Base-by-base conservation (phyloP, 1,140 invertebrate genomes). In the Teleogryllus occipitalis region DNA sequence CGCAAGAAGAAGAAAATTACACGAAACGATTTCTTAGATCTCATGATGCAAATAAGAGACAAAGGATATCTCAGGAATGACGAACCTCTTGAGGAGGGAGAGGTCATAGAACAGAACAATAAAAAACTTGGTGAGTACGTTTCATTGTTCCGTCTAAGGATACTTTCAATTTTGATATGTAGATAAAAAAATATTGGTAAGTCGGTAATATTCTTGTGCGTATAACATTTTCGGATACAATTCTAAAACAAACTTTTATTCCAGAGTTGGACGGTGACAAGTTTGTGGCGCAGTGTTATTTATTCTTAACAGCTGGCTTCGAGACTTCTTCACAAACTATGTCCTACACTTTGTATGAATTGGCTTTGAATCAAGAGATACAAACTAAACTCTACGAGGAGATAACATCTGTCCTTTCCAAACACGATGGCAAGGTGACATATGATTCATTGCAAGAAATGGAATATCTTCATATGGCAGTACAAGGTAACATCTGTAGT, bases 11-110 rank as follows among this genome's bases (percentile, higher is more conserved):
- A 87, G 22, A 85, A 85, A 2, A 82, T 87, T 0, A 83, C 82
- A 0, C 82, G 86, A 15, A 84, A 87, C 76, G 90, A 91, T 82
- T 89, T 90, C 79, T 80, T 90, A 27, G 87, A 91, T 80, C 79
- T 90, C 4, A 75, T 91, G 74, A 83, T 90, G 46, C 81, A 84
- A 65, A 18, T 65, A 2, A 65, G 10, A 65, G 18, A 14, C 0
- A 65, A 65, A 65, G 54, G 54, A 65, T 14, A 65, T 65, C 10
- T 65, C 10, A 18, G 7, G 10, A 65, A 65, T 10, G 54, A 65
- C 18, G 54, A 65, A 14, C 10, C 10, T 7, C 54, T 65, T 18
- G 54, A 65, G 18, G 10, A 10, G 54, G 54, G 18, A 10, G 54
- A 65, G 54, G 18, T 14, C 18, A 18, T 65, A 0, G 54, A 65